Base-by-base conservation (phyloP, 2,888 invertebrate genomes). In the Nebria brevicollis region DNA sequence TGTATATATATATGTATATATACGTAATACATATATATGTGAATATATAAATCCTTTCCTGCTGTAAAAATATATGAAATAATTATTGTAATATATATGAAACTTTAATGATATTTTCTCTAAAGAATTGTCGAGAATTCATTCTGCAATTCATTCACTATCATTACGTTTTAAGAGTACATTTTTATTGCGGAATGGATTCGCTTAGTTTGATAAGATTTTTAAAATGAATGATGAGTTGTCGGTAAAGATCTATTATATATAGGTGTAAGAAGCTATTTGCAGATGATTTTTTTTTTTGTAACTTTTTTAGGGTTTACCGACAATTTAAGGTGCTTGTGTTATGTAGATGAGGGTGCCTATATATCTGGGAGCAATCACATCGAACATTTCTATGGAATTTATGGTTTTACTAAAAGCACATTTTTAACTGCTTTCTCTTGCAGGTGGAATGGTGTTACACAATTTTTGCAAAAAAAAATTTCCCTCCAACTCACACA, bases 311-410 rank as follows among this genome's bases (percentile, higher is more conserved):
- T 11, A 13, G 54, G 54, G 8, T 54, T 54, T 54, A 54, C 54
- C 34, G 70, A 2, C 70, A 70, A 34, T 34, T 26, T 73, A 66
- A 25, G 25, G 77, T 34, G 78, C 66, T 79, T 72, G 41, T 79
- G 70, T 68, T 68, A 54, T 66, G 75, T 66, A 79, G 79, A 73
- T 73, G 78, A 81, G 75, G 75, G 81, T 81, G 81, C 81, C 81
- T 81, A 81, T 75, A 81, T 75, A 70, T 72, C 65, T 81, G 81
- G 81, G 81, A 81, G 76, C 81, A 81, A 81, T 65, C 72, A 81
- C 81, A 81, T 81, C 81, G 81, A 81, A 42, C 34, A 34, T 65
- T 64, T 81, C 25, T 68, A 80, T 75, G 43, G 20, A 25, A 25
- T 75, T 64, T 65, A 64, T 26, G 8, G n/a, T n/a, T 34, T 72